Evolutionary conservation across 2,888 invertebrate species (phyloP).

Genomic region (Aspidiotus rigidus): DNA sequence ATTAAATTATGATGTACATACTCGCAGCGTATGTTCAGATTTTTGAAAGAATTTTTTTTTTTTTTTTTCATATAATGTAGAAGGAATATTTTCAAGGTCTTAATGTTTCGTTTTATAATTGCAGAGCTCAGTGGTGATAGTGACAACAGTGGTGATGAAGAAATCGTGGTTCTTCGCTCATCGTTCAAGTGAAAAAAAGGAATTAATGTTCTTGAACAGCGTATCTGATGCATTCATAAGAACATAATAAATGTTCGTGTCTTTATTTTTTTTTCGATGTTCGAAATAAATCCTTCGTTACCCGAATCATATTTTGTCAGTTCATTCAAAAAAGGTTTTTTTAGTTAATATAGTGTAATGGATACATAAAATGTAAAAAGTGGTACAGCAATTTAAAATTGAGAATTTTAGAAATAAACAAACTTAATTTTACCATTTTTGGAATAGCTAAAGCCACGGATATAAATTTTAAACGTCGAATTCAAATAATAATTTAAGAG

Average conservation of each 20-base stretch:
- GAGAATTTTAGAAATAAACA: too few relatives aligned
- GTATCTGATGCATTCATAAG: too few relatives aligned
- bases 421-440: too few relatives aligned
- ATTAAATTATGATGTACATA: too few relatives aligned
- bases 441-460: neutral
- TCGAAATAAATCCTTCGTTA: neutral
- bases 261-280: neutral
- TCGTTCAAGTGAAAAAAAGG: conserved; percentile 2
- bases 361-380: neutral
- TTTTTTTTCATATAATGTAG: neutral
- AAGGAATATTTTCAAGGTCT: neutral
- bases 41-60: too few relatives aligned
- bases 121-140: conserved; percentile 45
- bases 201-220: too few relatives aligned
- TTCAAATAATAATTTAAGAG: conserved; percentile 14
- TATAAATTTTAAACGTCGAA: conserved; percentile 1
- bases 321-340: too few relatives aligned
- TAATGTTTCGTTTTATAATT: conserved; percentile 36
- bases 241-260: too few relatives aligned
- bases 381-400: too few relatives aligned
- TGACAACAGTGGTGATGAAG: conserved; percentile 47
- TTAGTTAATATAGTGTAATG: neutral
- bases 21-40: too few relatives aligned
- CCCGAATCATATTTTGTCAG: too few relatives aligned
- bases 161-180: conserved; percentile 40